Evolutionary conservation across 2,797 vertebrate genomes (phyloP).

Genomic region (Enoplosus armatus): DNA sequence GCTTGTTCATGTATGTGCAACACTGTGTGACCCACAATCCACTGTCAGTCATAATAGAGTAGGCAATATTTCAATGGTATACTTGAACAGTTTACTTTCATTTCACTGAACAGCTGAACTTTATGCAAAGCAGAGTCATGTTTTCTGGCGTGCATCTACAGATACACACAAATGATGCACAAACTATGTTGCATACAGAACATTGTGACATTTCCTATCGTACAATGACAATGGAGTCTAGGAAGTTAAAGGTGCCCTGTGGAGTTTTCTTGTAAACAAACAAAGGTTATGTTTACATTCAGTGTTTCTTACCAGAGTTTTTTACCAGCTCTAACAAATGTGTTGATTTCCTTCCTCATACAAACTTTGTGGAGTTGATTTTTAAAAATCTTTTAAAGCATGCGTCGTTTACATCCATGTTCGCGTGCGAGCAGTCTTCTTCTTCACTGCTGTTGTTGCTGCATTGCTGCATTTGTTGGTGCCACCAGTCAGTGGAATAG

Average conservation of each 20-base stretch:
- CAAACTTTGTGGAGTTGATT: neutral
- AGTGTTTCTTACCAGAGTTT: constrained; percentile 7
- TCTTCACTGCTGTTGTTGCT: neutral
- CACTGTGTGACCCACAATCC: constrained; percentile 36
- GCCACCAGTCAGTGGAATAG: neutral
- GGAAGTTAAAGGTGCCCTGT: constrained; percentile 48
- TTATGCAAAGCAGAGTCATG: constrained; percentile 12
- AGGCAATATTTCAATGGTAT: neutral
- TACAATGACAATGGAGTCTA: constrained; percentile 30
- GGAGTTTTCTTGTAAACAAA: constrained; percentile 41
- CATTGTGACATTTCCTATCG: constrained; percentile 27
- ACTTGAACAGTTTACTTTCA: neutral
- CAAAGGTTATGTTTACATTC: neutral
- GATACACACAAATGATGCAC: constrained; percentile 17
- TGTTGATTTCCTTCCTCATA: neutral
- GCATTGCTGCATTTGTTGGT: neutral
- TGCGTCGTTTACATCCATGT: neutral
- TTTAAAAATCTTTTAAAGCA: neutral
- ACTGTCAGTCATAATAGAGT: constrained; percentile 6
- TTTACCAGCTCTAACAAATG: too few species aligned
- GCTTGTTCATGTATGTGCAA: constrained; percentile 33
- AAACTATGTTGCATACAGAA: constrained; percentile 38
- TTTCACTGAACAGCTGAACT: constrained; percentile 26
- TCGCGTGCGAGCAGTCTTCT: neutral
- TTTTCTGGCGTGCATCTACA: constrained; percentile 16